Evolutionary conservation across 2,888 invertebrate genomes (phyloP).

Genomic region (Leucophenga montana): DNA sequence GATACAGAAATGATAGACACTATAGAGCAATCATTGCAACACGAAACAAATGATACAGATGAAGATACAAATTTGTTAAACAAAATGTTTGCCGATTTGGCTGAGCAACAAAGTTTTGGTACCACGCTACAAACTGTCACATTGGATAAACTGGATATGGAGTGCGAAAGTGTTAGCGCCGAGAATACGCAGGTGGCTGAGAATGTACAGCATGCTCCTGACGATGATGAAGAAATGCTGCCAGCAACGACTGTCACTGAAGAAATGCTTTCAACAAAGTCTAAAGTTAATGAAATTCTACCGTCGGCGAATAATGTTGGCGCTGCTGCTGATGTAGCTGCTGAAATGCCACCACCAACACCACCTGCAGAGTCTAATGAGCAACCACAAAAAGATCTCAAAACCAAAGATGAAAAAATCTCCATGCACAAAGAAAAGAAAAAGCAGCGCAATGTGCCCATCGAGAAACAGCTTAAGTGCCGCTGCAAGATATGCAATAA

Average conservation of each 20-base stretch:
- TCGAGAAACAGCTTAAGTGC: constrained; percentile 64
- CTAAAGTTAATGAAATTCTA: constrained; percentile 40
- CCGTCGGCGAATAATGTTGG: constrained; percentile 31
- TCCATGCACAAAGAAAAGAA: constrained; percentile 38
- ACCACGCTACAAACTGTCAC: constrained; percentile 67
- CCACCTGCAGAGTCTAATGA: not conserved
- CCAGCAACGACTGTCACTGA: too few species aligned
- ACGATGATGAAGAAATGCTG: too few species aligned
- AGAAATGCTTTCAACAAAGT: too few species aligned
- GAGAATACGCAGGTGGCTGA: too few species aligned
- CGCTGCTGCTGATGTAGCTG: not conserved
- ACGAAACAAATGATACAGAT: constrained; percentile 38
- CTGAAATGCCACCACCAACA: not conserved
- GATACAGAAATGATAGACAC: too few species aligned
- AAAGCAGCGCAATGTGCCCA: constrained; percentile 54
- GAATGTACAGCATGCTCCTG: constrained; percentile 32
- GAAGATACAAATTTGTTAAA: constrained; percentile 54
- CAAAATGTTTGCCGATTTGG: constrained; percentile 67
- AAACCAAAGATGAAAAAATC: constrained; percentile 17
- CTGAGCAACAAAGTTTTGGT: constrained; percentile 60
- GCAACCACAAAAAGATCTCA: not conserved
- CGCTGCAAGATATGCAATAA: constrained; percentile 72
- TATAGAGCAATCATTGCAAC: constrained; percentile 21
- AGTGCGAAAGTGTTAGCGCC: constrained; percentile 50
- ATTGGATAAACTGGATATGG: constrained; percentile 61